Percentiles rank a stretch among this genome's conserved stretches.
phyloP scores from a whole-genome alignment of 2,113 vertebrate species.

The Barbus barbus region DNA sequence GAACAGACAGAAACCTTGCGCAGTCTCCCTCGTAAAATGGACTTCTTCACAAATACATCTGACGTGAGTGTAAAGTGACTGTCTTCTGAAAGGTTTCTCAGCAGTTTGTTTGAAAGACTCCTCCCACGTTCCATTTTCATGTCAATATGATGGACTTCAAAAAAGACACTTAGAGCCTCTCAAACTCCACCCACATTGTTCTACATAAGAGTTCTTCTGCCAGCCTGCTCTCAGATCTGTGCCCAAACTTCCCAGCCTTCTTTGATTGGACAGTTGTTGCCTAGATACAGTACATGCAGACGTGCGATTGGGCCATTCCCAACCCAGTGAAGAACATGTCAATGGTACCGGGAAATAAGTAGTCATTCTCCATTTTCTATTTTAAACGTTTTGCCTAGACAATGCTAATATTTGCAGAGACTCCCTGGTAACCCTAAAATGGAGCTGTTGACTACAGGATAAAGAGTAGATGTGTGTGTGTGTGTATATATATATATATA shows the following conservation, averaged over 20 bases:
- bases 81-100: not conserved
- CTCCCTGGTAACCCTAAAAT: slow-evolving; percentile 48
- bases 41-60: not conserved
- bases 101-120: slow-evolving; percentile 7
- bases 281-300: slow-evolving; percentile 86
- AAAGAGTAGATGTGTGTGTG: slow-evolving; percentile 11
- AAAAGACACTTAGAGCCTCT: slow-evolving; percentile 48
- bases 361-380: slow-evolving; percentile 61
- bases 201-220: slow-evolving; percentile 66
- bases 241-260: slow-evolving; percentile 80
- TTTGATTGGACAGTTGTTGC: slow-evolving; percentile 87
- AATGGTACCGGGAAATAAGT: slow-evolving; percentile 85
- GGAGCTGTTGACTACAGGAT: slow-evolving; percentile 32
- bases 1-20: not conserved
- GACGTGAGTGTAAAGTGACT: not conserved
- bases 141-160: slow-evolving; percentile 19
- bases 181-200: slow-evolving; percentile 56
- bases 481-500: too few species aligned
- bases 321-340: slow-evolving; percentile 84
- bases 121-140: not conserved
- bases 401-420: slow-evolving; percentile 52
- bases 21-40: not conserved
- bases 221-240: slow-evolving; percentile 76
- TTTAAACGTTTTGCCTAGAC: slow-evolving; percentile 47
- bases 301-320: slow-evolving; percentile 80